These are phyloP conservation scores for Muscicapa comitata DNA, from an alignment of 2,797 vertebrate genomes.

Conservation along the genomic window DNA sequence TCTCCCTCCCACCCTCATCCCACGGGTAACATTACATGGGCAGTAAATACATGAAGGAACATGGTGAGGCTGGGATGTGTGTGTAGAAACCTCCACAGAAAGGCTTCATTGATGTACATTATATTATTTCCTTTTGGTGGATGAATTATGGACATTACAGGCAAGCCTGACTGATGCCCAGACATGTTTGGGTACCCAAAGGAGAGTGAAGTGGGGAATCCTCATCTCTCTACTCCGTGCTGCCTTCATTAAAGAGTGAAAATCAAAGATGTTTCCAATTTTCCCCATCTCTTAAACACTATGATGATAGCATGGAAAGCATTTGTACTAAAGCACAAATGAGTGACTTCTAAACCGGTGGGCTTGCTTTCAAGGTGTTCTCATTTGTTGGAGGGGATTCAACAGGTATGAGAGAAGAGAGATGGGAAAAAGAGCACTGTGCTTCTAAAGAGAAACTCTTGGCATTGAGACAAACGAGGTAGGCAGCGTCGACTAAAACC, in stretches of 20 bases:
- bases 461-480: background rate
- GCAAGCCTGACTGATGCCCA: background rate
- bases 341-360: background rate
- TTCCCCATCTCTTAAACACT: background rate
- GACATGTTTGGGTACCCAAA: rapidly evolving
- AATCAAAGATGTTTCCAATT: background rate
- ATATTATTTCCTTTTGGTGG: background rate
- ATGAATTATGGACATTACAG: background rate
- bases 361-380: background rate
- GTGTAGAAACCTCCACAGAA: background rate
- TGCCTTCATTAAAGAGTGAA: background rate
- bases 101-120: background rate
- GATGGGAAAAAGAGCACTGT: background rate
- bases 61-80: background rate
- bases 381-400: background rate
- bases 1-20: constrained; percentile 12
- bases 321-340: background rate
- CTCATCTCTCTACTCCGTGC: background rate
- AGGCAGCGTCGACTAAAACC: background rate
- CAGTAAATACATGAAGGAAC: constrained; percentile 1
- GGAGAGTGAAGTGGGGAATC: background rate
- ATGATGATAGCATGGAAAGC: background rate
- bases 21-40: background rate
- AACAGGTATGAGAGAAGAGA: background rate
- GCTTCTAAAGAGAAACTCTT: background rate